Base-by-base conservation (phyloP, 2,113 vertebrate species). In the Suncus etruscus region DNA sequence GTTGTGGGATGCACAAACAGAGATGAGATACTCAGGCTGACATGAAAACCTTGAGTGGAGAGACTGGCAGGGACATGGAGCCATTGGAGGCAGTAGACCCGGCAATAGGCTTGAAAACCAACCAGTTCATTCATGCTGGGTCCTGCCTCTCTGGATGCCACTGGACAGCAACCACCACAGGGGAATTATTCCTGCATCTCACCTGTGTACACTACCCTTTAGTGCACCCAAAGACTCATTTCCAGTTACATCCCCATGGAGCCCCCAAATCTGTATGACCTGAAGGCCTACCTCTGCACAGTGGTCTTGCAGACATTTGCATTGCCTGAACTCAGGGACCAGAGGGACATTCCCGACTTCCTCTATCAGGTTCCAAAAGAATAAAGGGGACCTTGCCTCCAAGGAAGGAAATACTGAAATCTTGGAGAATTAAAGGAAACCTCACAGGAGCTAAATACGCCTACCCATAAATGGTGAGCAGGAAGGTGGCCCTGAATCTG, bases 121-220 rank as follows among this genome's bases (percentile, higher is more conserved):
- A 25, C 39, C 18, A n/a, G 45, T 15, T 51, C 15, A 18, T 78
- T 63, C 27, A 68, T 24, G 58, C 39, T 0, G 6, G 10, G 72
- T 4, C 8, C 32, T 32, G 7, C 22, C 11, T 18, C 8, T 22
- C 11, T 1, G n/a, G 32, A n/a, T 24, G 91, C 85, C 14, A 1
- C 2, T 2, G 1, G 0, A 4, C 50, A 10, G 14, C 1, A 6
- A 22, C 27, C 2, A 2, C 11, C 16, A 14, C 45, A 27, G 3
- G 54, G 16, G 54, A 18, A 18, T 18, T 58, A 18, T 58, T 20
- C 51, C 54, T 58, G 54, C 54, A 58, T 18, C 58, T 61, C 51
- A 54, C 51, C 15, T 12, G 51, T 10, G 51, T 10, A 54, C 51
- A 15, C 7, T 54, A 54, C 51, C 51, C 58, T 20, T 20, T 16